phyloP scores from a whole-genome alignment of 2,888 invertebrate species.

The Labia minor region DNA sequence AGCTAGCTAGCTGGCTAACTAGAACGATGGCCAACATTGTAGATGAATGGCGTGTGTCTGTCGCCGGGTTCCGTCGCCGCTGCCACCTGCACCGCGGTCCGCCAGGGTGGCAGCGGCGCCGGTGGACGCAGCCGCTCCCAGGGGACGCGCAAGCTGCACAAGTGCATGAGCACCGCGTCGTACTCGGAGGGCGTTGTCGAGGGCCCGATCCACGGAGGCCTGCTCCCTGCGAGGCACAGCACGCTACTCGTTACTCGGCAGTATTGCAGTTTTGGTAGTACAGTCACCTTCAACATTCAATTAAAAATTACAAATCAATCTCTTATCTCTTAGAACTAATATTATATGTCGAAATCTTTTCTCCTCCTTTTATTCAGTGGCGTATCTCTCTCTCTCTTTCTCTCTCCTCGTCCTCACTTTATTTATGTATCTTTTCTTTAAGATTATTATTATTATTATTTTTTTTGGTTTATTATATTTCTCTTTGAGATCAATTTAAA shows the following conservation, averaged over 20 bases:
- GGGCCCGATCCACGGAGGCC: conserved; percentile 39
- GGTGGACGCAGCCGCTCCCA: conserved; percentile 70
- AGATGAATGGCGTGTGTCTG: conserved; percentile 71
- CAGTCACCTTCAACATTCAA: conserved; percentile 54
- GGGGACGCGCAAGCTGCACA: conserved; percentile 86
- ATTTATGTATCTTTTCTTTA: too few species aligned
- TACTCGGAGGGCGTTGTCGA: conserved; percentile 48
- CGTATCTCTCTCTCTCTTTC: too few species aligned
- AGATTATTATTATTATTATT: too few species aligned
- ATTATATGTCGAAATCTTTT: too few species aligned
- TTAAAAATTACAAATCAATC: too few species aligned
- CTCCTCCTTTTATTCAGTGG: too few species aligned
- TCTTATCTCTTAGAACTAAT: too few species aligned
- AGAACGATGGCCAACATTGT: conserved; percentile 34
- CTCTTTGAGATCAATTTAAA: too few species aligned
- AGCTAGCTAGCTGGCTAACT: not conserved
- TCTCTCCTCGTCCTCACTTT: too few species aligned
- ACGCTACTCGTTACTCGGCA: conserved; percentile 71
- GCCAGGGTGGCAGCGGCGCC: conserved; percentile 26
- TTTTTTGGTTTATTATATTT: too few species aligned
- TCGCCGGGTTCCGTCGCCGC: conserved; percentile 38
- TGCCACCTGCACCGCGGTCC: conserved; percentile 27
- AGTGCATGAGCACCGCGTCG: conserved; percentile 81
- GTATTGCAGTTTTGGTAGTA: conserved; percentile 94
- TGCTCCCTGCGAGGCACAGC: conserved; percentile 44